Conservation (phyloP, 2,113 vertebrate genomes). For the Phocoena phocoena region DNA sequence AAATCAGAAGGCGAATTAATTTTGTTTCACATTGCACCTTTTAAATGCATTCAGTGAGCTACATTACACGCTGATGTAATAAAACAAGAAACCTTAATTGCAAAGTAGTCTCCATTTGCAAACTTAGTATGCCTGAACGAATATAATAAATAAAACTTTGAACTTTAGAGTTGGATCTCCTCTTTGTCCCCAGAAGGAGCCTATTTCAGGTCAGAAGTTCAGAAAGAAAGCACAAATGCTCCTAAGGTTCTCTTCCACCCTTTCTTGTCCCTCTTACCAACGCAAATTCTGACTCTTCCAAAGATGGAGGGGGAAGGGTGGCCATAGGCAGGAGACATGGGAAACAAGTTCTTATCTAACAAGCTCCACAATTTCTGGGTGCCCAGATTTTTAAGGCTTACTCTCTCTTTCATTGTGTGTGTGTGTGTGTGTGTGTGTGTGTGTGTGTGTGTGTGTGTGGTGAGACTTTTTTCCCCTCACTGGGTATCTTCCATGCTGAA, state of each 20-base stretch:
- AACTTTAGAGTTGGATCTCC: background rate
- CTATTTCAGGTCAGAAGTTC: background rate
- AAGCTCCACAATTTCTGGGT: background rate
- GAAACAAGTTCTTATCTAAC: background rate
- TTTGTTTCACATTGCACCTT: background rate
- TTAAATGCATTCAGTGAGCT: background rate
- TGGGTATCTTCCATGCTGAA: slow-evolving; percentile 5
- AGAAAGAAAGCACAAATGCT: background rate
- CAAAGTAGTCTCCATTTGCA: background rate
- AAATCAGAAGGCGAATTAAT: background rate
- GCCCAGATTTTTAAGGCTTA: background rate
- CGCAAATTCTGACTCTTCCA: background rate
- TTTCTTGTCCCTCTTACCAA: background rate
- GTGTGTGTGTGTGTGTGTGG: no score
- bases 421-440: no score
- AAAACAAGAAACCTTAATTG: background rate
- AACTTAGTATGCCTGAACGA: background rate
- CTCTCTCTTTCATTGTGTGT: background rate
- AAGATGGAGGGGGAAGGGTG: background rate
- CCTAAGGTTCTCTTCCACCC: background rate
- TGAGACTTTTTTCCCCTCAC: background rate
- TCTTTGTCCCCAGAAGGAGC: background rate
- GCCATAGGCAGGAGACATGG: background rate
- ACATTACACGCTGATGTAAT: background rate
- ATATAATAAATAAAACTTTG: background rate